Evolutionary conservation across 2,113 vertebrate species (phyloP).

Genomic region (Passer domesticus): DNA sequence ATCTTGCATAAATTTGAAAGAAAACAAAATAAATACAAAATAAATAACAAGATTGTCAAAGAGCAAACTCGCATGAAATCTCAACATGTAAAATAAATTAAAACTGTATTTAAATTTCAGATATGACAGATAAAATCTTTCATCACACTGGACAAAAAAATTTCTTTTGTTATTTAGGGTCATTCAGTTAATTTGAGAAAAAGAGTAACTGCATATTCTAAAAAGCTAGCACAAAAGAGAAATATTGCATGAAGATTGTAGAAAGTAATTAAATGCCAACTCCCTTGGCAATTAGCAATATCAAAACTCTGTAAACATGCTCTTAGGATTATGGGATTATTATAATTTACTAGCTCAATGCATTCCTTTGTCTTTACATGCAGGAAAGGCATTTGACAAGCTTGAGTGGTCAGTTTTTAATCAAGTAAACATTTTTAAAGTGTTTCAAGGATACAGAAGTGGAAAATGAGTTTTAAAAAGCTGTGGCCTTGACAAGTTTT

Average conservation of each 20-base stretch:
- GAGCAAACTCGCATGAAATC: background rate
- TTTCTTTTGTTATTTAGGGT: background rate
- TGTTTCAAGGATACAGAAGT: slow-evolving; percentile 29
- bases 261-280: slow-evolving; percentile 48
- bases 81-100: background rate
- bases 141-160: background rate
- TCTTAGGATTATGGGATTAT: slow-evolving; percentile 57
- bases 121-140: background rate
- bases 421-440: slow-evolving; percentile 39
- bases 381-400: slow-evolving; percentile 56
- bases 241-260: background rate
- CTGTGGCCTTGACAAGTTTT: background rate
- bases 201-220: background rate
- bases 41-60: background rate
- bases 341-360: slow-evolving; percentile 48
- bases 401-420: slow-evolving; percentile 62
- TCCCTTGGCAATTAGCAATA: slow-evolving; percentile 44
- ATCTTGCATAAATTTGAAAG: background rate
- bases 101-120: background rate
- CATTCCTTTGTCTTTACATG: slow-evolving; percentile 44
- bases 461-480: slow-evolving; percentile 21
- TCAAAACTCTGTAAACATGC: slow-evolving; percentile 50
- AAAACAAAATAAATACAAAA: slow-evolving; percentile 17
- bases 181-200: background rate
- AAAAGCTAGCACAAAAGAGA: slow-evolving; percentile 30